Conservation (phyloP, 2,113 vertebrate genomes). For the Leptosomus discolor region DNA sequence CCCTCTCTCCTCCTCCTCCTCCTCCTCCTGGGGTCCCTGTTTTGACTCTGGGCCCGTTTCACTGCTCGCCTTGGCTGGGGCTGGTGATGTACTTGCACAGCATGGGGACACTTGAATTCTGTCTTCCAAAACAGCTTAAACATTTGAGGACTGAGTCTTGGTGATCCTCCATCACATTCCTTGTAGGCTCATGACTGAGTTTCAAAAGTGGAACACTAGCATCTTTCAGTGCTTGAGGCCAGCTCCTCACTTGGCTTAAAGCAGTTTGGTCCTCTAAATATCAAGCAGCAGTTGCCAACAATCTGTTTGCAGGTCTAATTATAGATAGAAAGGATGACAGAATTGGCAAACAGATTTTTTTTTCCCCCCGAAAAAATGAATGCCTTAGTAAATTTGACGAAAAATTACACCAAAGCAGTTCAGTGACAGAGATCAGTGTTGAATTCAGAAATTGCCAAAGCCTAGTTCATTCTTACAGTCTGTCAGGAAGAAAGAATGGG, state of each 20-base stretch:
- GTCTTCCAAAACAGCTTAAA: neutral
- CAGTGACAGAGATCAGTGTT: neutral
- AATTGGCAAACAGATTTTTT: neutral
- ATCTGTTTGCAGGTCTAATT: slow-evolving; percentile 44
- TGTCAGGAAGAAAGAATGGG: neutral
- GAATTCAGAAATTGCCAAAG: neutral
- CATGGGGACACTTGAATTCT: neutral
- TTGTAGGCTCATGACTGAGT: neutral
- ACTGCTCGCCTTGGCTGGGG: neutral
- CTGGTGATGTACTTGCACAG: neutral
- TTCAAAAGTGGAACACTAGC: neutral
- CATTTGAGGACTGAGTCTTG: neutral
- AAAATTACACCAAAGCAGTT: slow-evolving; percentile 14
- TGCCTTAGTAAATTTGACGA: neutral
- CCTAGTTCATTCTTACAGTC: neutral
- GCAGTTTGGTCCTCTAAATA: slow-evolving; percentile 25
- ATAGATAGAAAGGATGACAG: neutral
- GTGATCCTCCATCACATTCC: neutral
- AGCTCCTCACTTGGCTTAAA: neutral
- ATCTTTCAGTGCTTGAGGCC: neutral
- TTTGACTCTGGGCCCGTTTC: neutral
- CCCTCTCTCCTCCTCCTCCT: neutral
- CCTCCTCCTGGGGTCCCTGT: neutral
- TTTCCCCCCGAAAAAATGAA: neutral
- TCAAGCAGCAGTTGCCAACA: slow-evolving; percentile 7